A percentile compares a stretch with the other conserved stretches of the same genome.
These are phyloP conservation scores for Laspeyria flexula DNA, from an alignment of 2,888 invertebrate species.

Conservation along the genomic window DNA sequence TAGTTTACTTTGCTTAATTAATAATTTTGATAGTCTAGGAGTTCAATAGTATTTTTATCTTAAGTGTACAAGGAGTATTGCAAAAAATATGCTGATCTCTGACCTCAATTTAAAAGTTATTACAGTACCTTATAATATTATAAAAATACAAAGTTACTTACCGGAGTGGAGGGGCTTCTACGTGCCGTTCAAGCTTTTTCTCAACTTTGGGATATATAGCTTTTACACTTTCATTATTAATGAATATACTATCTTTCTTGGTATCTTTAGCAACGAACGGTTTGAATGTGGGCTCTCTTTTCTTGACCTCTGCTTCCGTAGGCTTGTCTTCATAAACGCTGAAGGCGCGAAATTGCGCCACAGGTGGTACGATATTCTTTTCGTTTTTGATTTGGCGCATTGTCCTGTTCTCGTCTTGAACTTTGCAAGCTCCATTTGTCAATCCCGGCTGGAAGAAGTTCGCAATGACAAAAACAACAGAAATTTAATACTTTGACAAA, in stretches of 20 bases:
- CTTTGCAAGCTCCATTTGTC: conserved; percentile 79
- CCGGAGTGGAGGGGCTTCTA: conserved; percentile 62
- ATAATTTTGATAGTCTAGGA: too few species aligned
- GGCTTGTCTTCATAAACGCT: conserved; percentile 90
- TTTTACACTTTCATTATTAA: conserved; percentile 69
- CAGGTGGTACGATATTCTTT: conserved; percentile 85
- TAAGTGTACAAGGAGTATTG: too few species aligned
- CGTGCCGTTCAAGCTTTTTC: conserved; percentile 67
- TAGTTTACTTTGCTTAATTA: too few species aligned
- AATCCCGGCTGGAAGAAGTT: conserved; percentile 66
- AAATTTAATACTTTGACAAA: not conserved
- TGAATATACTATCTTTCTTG: conserved; percentile 68
- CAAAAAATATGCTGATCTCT: too few species aligned
- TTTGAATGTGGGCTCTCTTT: conserved; percentile 75
- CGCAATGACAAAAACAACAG: conserved; percentile 8
- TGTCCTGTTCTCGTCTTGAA: conserved; percentile 79
- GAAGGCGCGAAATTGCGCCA: conserved; percentile 91
- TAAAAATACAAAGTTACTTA: too few species aligned
- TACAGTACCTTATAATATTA: too few species aligned
- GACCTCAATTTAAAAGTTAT: too few species aligned
- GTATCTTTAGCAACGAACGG: conserved; percentile 76
- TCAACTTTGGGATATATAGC: conserved; percentile 65
- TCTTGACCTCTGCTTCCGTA: conserved; percentile 75
- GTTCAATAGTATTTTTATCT: too few species aligned
- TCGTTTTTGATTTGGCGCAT: conserved; percentile 80